A percentile compares a stretch with the other conserved stretches of the same genome.
phyloP scores from a whole-genome alignment of 2,888 invertebrate genomes.

The Cataglyphis livida region DNA sequence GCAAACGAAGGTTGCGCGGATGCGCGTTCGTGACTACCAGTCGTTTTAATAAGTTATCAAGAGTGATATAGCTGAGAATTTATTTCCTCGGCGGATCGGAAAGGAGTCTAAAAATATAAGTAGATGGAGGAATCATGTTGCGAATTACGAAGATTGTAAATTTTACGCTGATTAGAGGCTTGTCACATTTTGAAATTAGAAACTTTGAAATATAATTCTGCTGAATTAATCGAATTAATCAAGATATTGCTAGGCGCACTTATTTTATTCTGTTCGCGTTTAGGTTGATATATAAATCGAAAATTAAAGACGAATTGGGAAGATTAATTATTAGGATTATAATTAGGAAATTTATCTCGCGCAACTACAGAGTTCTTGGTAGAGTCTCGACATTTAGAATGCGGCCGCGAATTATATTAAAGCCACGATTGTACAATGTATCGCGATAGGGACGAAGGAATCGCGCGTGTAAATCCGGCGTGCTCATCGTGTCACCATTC shows the following conservation, averaged over 20 bases:
- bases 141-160: slow-evolving; percentile 2
- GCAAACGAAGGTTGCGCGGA: slow-evolving; percentile 22
- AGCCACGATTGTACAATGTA: slow-evolving; percentile 66
- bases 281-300: neutral
- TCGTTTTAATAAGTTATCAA: slow-evolving; percentile 41
- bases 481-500: slow-evolving; percentile 82
- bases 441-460: slow-evolving; percentile 61
- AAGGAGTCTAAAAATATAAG: slow-evolving; percentile 30
- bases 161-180: neutral
- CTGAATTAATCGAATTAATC: neutral
- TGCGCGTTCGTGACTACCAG: slow-evolving; percentile 32
- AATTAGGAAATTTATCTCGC: neutral
- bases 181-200: neutral
- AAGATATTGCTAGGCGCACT: neutral
- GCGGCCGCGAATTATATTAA: slow-evolving; percentile 62
- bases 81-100: slow-evolving; percentile 18
- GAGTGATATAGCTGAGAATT: slow-evolving; percentile 22
- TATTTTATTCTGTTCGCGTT: neutral
- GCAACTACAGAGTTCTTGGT: neutral
- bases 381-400: slow-evolving; percentile 27
- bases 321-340: neutral
- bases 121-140: neutral
- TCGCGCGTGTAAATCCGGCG: slow-evolving; percentile 70
- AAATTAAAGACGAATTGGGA: neutral
- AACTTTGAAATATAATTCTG: neutral